Evolutionary conservation across 2,113 vertebrate species (phyloP).

Genomic region (Arizona elegans): DNA sequence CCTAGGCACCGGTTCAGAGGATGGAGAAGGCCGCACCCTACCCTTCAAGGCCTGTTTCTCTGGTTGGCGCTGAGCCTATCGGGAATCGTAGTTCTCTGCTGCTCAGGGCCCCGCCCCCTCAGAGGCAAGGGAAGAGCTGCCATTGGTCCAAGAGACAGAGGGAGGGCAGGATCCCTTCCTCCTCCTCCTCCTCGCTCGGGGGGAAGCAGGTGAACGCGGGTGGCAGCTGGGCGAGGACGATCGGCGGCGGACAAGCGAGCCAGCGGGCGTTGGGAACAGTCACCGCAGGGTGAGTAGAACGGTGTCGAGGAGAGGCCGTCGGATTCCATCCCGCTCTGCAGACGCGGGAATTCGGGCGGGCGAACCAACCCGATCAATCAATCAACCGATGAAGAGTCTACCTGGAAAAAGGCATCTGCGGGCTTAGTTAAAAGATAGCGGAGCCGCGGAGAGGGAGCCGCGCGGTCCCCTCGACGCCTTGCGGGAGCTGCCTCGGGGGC

Average conservation of each 20-base stretch:
- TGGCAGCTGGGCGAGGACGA: background rate
- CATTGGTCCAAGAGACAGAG: background rate
- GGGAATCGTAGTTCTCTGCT: background rate
- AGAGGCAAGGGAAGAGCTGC: background rate
- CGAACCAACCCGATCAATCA: background rate
- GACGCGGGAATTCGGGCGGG: background rate
- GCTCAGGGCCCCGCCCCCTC: background rate
- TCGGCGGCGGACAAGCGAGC: background rate
- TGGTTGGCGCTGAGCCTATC: background rate
- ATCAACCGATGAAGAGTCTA: background rate
- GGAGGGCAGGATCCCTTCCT: background rate
- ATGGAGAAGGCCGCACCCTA: background rate
- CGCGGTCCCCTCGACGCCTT: background rate
- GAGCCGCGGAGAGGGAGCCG: no score
- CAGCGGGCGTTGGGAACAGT: background rate
- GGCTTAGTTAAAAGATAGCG: background rate
- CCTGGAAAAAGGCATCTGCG: background rate
- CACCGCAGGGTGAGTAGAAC: background rate
- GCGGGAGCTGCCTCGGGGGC: background rate
- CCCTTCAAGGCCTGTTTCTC: background rate
- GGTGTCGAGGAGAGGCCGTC: background rate
- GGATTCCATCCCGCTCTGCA: background rate
- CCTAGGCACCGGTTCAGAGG: background rate
- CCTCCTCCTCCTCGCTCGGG: background rate
- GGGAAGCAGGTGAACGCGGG: constrained; percentile 14